Conservation (phyloP, 2,888 invertebrate genomes). For the Drosophila austrosaltans region DNA sequence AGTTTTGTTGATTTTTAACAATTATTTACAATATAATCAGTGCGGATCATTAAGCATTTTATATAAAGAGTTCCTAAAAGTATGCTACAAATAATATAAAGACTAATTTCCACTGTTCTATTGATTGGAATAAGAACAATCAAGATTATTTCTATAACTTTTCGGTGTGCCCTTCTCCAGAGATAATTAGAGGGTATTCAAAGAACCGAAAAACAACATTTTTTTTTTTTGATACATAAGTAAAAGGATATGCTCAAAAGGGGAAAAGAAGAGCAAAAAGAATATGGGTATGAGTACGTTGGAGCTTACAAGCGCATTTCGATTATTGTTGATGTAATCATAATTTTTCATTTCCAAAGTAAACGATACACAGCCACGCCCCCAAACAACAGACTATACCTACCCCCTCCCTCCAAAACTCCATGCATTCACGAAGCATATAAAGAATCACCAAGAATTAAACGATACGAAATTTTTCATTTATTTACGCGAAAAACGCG, state of each 20-base stretch:
- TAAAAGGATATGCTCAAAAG: slow-evolving; percentile 52
- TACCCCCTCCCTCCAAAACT: neutral
- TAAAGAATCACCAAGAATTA: slow-evolving; percentile 71
- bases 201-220: slow-evolving; percentile 34
- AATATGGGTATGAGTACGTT: slow-evolving; percentile 38
- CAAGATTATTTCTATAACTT: no score
- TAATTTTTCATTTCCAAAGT: slow-evolving; percentile 79
- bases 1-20: no score
- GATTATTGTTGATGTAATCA: slow-evolving; percentile 79
- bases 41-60: no score
- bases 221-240: neutral
- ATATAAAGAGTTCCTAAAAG: no score
- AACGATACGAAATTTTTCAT: slow-evolving; percentile 68
- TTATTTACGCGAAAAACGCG: slow-evolving; percentile 71
- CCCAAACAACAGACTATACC: neutral
- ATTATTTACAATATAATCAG: no score
- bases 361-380: slow-evolving; percentile 62
- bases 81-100: no score
- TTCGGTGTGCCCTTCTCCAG: no score
- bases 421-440: slow-evolving; percentile 27
- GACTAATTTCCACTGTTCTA: no score
- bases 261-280: slow-evolving; percentile 22
- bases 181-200: slow-evolving; percentile 32
- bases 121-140: no score
- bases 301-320: slow-evolving; percentile 78